Base-by-base conservation (phyloP, 2,888 invertebrate genomes). In the Drosophila greeni region DNA sequence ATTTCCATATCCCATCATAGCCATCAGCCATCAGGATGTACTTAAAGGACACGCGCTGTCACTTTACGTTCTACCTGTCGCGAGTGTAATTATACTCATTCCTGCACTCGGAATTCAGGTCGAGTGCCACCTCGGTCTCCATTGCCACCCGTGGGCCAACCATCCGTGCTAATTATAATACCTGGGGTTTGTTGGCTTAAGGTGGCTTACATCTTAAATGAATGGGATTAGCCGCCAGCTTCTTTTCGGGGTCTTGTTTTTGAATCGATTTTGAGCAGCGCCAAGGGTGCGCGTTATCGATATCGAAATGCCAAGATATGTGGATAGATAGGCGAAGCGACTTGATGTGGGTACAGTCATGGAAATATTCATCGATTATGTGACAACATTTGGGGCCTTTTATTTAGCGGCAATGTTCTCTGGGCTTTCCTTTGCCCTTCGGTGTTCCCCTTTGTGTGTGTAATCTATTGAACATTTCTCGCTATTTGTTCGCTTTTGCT, bases 341-440 rank as follows among this genome's bases (percentile, higher is more conserved):
- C n/a, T 45, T 54, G 54, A 66, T 48, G 34, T 54, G 34, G 66
- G 55, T 55, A 20, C 55, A 33, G 23, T 37, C 51, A 20, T 72
- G 62, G 60, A 72, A 76, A 57, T 56, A 82, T 53, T 48, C 67
- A 82, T 77, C 74, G 83, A 82, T 80, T 80, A 69, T 73, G 76
- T 60, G 61, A 59, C 42, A 67, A 62, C 73, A 70, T 73, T 82
- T 76, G 51, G 51, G 51, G 62, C 56, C 53, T 53, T 66, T 66
- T 52, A 57, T 57, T 66, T 67, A 54, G 29, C 68, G 51, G 39
- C 59, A 59, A 60, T 59, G 60, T 60, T 60, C 39, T 60, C 16
- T 39, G 20, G 61, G 47, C 47, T 34, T 61, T 64, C 43, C 29
- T 43, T 51, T 64, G 62, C 51, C 64, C 37, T 62, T 45, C 36